Percentiles rank a stretch among this genome's conserved stretches.
These are phyloP conservation scores for Xenopus petersii DNA, from an alignment of 2,797 vertebrate species.

Conservation along the genomic window DNA sequence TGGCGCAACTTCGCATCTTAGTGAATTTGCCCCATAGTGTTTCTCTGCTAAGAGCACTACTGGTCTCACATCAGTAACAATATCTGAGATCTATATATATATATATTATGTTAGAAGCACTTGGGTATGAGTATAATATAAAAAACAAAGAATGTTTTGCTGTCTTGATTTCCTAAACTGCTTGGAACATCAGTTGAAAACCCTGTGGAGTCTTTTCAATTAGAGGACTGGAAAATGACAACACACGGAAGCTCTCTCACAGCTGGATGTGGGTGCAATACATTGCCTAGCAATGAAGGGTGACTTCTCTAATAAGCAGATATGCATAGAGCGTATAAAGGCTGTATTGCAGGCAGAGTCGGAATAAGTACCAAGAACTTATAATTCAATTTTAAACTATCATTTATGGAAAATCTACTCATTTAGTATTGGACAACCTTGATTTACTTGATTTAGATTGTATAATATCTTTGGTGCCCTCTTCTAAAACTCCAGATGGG, in stretches of 20 bases:
- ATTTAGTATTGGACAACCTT: not conserved
- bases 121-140: not conserved
- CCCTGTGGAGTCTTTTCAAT: conserved; percentile 18
- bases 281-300: conserved; percentile 21
- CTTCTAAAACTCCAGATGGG: conserved; percentile 22
- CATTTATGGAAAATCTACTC: not conserved
- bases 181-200: conserved; percentile 17
- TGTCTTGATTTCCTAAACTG: conserved; percentile 6
- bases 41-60: no score
- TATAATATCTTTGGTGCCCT: not conserved
- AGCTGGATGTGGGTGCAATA: conserved; percentile 21
- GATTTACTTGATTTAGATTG: not conserved
- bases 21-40: no score
- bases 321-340: not conserved
- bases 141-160: conserved; percentile 19
- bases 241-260: conserved; percentile 10
- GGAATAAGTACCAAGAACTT: no score
- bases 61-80: no score
- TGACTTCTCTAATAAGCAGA: not conserved
- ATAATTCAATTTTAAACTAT: no score
- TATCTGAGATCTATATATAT: no score
- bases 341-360: not conserved
- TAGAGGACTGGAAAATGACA: conserved; percentile 20
- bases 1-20: no score
- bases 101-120: no score